phyloP scores from a whole-genome alignment of 2,888 invertebrate genomes.

The Acronicta psi region DNA sequence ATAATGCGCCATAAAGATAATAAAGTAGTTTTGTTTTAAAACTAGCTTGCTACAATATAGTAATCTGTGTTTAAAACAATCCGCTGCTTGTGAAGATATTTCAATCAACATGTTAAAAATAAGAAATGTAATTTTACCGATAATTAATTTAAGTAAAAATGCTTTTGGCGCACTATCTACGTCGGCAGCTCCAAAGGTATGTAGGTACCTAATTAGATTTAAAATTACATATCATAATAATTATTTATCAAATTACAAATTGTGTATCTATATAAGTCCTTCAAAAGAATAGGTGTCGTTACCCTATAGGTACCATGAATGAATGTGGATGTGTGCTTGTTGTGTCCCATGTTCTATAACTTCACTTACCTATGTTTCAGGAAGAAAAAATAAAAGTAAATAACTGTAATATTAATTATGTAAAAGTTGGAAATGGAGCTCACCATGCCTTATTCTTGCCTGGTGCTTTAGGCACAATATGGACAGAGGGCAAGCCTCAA shows the following conservation, averaged over 20 bases:
- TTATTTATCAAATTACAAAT: no score
- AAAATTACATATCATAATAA: no score
- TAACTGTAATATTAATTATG: constrained; percentile 87
- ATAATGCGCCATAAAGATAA: no score
- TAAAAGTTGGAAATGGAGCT: constrained; percentile 89
- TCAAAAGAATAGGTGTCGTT: no score
- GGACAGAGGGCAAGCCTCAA: constrained; percentile 95
- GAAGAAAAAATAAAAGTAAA: constrained; percentile 91
- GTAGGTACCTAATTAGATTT: neutral
- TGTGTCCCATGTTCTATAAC: no score
- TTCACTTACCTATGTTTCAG: constrained; percentile 71
- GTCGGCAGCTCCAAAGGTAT: constrained; percentile 60
- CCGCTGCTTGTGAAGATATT: no score
- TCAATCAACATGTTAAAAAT: constrained; percentile 36
- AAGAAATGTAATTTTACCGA: constrained; percentile 46
- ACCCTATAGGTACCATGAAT: no score
- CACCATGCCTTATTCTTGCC: constrained; percentile 92
- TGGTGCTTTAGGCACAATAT: constrained; percentile 94
- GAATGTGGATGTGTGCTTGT: no score
- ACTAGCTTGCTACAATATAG: no score
- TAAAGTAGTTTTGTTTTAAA: no score
- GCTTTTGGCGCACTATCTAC: constrained; percentile 56
- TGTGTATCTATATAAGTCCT: no score
- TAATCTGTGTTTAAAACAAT: no score
- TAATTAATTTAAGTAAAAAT: constrained; percentile 47